phyloP scores from a whole-genome alignment of 1,140 invertebrate species.

The Leptinotarsa defecta region DNA sequence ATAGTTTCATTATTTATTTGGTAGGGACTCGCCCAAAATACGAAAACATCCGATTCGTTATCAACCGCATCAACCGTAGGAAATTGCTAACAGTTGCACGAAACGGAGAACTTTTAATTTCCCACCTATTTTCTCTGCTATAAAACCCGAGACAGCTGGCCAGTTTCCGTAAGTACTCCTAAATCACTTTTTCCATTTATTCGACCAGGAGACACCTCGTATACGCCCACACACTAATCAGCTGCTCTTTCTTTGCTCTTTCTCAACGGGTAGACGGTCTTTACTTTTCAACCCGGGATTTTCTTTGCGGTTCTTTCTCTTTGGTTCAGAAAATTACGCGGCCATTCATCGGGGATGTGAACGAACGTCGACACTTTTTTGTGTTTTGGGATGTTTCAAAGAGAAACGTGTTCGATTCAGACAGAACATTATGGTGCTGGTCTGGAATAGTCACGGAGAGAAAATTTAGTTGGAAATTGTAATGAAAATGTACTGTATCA shows the following conservation, averaged over 20 bases:
- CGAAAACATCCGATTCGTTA: not conserved
- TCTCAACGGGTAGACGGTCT: not conserved
- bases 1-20: too few relatives aligned
- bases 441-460: too few relatives aligned
- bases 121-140: not conserved
- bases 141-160: conserved; percentile 14
- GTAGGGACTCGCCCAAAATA: too few relatives aligned
- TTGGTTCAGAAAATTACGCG: conserved; percentile 14
- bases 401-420: too few relatives aligned
- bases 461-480: too few relatives aligned
- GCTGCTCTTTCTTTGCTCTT: conserved; percentile 17
- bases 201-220: conserved; percentile 11
- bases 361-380: too few relatives aligned
- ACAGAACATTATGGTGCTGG: too few relatives aligned
- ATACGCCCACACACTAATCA: conserved; percentile 31
- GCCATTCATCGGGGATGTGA: conserved; percentile 4
- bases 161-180: conserved; percentile 5
- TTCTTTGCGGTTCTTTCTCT: not conserved
- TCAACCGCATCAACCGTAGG: not conserved
- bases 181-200: conserved; percentile 22
- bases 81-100: conserved; percentile 3
- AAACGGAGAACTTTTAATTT: conserved; percentile 10
- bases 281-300: not conserved
- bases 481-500: too few relatives aligned
- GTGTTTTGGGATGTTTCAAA: too few relatives aligned